Percentiles rank a stretch among this genome's conserved stretches.
Evolutionary conservation across 2,888 invertebrate genomes (phyloP).

Genomic region (Oligia latruncula): DNA sequence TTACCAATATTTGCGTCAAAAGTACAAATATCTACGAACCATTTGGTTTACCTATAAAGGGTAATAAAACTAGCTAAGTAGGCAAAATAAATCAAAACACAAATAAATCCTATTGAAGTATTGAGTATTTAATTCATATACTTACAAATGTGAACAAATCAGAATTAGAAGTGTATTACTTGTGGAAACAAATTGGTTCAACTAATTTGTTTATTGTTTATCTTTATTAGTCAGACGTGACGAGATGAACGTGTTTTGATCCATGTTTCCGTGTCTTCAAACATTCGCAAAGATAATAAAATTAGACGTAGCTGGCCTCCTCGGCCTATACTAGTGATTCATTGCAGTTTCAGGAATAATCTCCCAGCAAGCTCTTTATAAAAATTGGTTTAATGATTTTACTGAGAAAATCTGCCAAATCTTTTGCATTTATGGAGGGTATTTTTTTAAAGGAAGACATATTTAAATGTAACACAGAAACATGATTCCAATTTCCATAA

Average conservation of each 20-base stretch:
- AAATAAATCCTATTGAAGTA: background rate
- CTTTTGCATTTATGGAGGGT: background rate
- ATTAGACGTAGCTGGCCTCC: background rate
- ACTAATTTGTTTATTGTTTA: slow-evolving; percentile 14
- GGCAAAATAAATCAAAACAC: background rate
- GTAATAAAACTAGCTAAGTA: background rate
- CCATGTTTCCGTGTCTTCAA: background rate
- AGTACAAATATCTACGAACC: background rate
- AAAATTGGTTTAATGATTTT: background rate
- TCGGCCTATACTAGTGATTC: background rate
- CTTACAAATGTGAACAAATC: background rate
- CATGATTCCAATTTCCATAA: background rate
- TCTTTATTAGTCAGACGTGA: slow-evolving; percentile 8
- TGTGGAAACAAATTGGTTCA: background rate
- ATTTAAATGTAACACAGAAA: background rate
- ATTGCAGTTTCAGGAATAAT: background rate
- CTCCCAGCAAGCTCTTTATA: background rate
- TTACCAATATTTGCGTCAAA: background rate
- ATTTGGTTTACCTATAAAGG: background rate
- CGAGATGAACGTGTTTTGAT: slow-evolving; percentile 19
- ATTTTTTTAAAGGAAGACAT: too few relatives aligned
- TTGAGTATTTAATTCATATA: background rate
- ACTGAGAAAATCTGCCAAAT: background rate
- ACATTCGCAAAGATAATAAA: background rate
- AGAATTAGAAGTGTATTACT: background rate